Percentiles rank a stretch among this genome's conserved stretches.
Evolutionary conservation across 2,888 invertebrate species (phyloP).

Genomic region (Melanotus villosus): DNA sequence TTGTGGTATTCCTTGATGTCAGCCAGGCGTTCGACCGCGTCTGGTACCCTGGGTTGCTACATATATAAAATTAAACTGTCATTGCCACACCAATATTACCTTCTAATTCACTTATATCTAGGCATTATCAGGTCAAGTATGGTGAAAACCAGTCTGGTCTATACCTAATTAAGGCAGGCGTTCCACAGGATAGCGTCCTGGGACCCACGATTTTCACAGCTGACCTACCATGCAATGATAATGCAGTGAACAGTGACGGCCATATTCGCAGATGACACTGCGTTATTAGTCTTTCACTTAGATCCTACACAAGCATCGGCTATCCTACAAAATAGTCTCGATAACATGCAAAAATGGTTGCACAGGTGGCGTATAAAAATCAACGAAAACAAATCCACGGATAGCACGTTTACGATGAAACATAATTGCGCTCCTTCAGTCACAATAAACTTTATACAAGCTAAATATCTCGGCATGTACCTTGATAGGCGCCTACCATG

Average conservation of each 20-base stretch:
- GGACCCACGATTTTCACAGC: constrained; percentile 11
- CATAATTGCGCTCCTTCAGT: no score
- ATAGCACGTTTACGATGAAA: no score
- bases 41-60: constrained; percentile 35
- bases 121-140: constrained; percentile 19
- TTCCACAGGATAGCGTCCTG: constrained; percentile 12
- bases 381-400: no score
- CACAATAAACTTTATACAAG: no score
- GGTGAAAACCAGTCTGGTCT: neutral
- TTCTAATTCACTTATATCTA: no score
- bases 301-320: constrained; percentile 18
- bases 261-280: constrained; percentile 21
- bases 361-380: no score
- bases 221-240: constrained; percentile 1
- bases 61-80: constrained; percentile 42
- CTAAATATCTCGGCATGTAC: no score
- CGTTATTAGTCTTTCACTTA: constrained; percentile 13
- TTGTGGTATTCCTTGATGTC: constrained; percentile 33
- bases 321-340: constrained; percentile 15
- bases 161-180: constrained; percentile 14
- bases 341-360: constrained; percentile 24
- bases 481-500: no score
- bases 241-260: constrained; percentile 10
- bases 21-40: constrained; percentile 39
- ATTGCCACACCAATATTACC: no score